Evolutionary conservation across 2,888 invertebrate species (phyloP), one percentile per base, ranked within the genome.

Genomic region (Lymantria monacha): DNA sequence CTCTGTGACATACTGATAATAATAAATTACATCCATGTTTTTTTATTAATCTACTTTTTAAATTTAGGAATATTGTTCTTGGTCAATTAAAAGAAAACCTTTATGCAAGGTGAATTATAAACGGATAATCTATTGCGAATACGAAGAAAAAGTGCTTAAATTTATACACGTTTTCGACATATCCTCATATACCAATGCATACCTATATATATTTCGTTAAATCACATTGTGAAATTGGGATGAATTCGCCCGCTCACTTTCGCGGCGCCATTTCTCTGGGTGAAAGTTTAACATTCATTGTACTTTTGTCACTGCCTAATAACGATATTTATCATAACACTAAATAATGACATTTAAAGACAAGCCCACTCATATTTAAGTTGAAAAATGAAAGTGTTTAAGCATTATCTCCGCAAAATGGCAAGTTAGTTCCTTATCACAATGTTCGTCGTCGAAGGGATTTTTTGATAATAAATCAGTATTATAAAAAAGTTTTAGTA

Each of bases 241-340:
- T 78, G 81, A 79, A 82, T 72, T 83, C 81, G 81, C 71, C 74
- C 55, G 64, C 51, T 57, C 69, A 83, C 87, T 87, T 87, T 88
- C 87, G 72, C 83, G 61, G 54, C 60, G 63, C 62, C 81, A 87
- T 86, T 87, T 85, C 85, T 72, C 78, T 73, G 53, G 76, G 89
- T 83, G 90, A 90, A 90, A 89, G 90, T 88, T 72, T 74, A 72
- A 77, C 70, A 70, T 73, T 79, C 78, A 85, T 86, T 87, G 85
- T 88, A 78, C 75, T 81, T 85, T 86, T 87, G 88, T 89, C 86
- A 84, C 77, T 79, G 68, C 67, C 72, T 79, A 83, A 85, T 85
- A 82, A 77, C 73, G 75, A 66, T 80, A 74, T 83, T 83, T 84
- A 86, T 85, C 83, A 70, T 76, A 77, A 76, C 81, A 83, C 80